phyloP scores from a whole-genome alignment of 2,888 invertebrate genomes.

The Tachina fera region DNA sequence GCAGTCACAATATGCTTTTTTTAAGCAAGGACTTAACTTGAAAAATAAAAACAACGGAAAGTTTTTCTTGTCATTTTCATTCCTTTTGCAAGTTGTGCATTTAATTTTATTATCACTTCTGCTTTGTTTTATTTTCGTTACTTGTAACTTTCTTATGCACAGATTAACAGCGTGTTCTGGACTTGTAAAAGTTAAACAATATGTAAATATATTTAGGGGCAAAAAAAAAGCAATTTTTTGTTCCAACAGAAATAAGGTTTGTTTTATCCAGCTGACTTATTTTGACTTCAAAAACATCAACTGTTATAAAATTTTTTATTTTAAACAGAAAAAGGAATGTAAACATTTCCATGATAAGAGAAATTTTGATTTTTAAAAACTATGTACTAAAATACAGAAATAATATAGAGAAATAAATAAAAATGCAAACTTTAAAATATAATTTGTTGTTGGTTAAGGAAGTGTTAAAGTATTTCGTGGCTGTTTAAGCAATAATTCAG shows the following conservation, averaged over 20 bases:
- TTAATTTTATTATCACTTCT: slow-evolving; percentile 59
- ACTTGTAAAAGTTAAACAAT: slow-evolving; percentile 9
- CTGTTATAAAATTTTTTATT: too few relatives aligned
- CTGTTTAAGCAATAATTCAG: too few relatives aligned
- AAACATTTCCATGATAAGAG: too few relatives aligned
- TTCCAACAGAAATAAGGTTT: neutral
- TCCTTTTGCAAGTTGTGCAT: slow-evolving; percentile 51
- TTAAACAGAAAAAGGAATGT: too few relatives aligned
- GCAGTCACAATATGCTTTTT: slow-evolving; percentile 31
- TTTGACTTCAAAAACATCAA: too few relatives aligned
- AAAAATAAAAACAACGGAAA: slow-evolving; percentile 40
- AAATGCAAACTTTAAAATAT: too few relatives aligned
- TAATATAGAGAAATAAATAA: too few relatives aligned
- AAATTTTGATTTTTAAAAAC: too few relatives aligned
- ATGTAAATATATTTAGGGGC: neutral
- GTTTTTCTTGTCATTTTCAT: slow-evolving; percentile 39
- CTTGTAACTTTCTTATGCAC: slow-evolving; percentile 15
- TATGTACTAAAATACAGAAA: too few relatives aligned
- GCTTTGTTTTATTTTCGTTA: slow-evolving; percentile 26
- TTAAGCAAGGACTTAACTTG: slow-evolving; percentile 29
- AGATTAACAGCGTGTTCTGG: slow-evolving; percentile 12
- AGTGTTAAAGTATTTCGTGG: too few relatives aligned
- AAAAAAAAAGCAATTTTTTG: neutral
- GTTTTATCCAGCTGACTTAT: too few relatives aligned
- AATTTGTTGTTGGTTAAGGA: too few relatives aligned